Conservation (phyloP, 2,797 vertebrate genomes). For the Paratrypauchen microcephalus region DNA sequence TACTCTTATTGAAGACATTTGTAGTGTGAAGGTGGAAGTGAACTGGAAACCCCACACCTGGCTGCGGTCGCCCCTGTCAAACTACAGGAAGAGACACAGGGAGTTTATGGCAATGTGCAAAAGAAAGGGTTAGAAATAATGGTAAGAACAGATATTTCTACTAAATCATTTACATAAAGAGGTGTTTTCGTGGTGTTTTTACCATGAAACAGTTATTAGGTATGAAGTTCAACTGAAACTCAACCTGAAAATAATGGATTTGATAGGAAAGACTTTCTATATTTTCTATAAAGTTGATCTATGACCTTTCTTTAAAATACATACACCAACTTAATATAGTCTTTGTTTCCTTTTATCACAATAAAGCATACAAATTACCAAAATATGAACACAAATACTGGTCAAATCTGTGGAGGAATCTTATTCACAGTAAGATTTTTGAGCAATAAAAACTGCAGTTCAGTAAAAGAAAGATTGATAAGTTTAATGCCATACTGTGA, state of each 20-base stretch:
- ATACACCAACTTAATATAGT: not conserved
- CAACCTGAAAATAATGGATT: not conserved
- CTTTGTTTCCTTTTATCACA: not conserved
- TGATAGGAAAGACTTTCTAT: no score
- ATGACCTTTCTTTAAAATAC: no score
- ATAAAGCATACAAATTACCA: not conserved
- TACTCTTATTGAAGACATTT: conserved; percentile 17
- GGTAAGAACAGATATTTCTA: conserved; percentile 18
- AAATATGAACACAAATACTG: not conserved
- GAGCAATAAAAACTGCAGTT: not conserved
- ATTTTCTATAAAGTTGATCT: no score
- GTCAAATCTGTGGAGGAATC: no score
- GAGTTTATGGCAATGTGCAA: conserved; percentile 22
- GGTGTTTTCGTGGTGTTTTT: not conserved
- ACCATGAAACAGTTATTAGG: not conserved
- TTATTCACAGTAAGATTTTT: no score
- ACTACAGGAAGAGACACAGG: conserved; percentile 24
- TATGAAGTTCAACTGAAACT: not conserved
- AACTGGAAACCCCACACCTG: conserved; percentile 43
- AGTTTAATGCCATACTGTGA: not conserved
- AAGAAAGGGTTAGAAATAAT: conserved; percentile 34
- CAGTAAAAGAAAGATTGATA: not conserved
- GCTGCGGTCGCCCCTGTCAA: conserved; percentile 18
- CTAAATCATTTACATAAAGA: not conserved
- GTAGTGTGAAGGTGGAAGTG: conserved; percentile 20